A percentile compares a stretch with the other conserved stretches of the same genome.
Evolutionary conservation across 2,113 vertebrate species (phyloP).

Genomic region (Syngnathus typhle): DNA sequence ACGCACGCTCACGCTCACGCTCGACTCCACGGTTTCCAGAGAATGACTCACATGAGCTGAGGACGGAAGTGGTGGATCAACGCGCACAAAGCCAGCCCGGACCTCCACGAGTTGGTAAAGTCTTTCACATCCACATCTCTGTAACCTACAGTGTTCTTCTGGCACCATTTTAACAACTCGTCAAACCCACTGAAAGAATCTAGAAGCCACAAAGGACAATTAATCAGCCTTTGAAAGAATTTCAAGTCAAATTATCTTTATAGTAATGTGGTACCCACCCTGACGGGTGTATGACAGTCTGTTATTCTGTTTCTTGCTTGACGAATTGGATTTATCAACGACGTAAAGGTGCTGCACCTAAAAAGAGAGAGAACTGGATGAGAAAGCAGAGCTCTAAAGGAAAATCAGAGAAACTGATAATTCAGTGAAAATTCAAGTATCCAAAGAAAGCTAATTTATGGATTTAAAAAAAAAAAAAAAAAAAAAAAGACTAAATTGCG

Average conservation of each 20-base stretch:
- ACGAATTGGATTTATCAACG: slow-evolving; percentile 44
- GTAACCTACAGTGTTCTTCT: slow-evolving; percentile 77
- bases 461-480: no score
- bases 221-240: not conserved
- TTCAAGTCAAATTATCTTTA: not conserved
- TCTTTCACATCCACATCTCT: slow-evolving; percentile 70
- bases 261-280: slow-evolving; percentile 36
- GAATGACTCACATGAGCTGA: slow-evolving; percentile 78
- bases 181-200: slow-evolving; percentile 63
- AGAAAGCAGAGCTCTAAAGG: not conserved
- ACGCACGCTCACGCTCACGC: not conserved
- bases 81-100: slow-evolving; percentile 82
- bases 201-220: slow-evolving; percentile 1
- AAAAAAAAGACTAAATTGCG: no score
- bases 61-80: slow-evolving; percentile 83
- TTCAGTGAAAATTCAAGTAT: no score
- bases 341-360: slow-evolving; percentile 77
- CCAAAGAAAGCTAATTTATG: no score
- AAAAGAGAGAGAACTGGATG: not conserved
- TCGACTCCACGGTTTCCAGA: not conserved
- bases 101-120: slow-evolving; percentile 82
- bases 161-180: slow-evolving; percentile 85
- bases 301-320: slow-evolving; percentile 48
- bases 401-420: not conserved
- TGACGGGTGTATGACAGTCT: slow-evolving; percentile 20